Evolutionary conservation across 2,888 invertebrate species (phyloP), one percentile per base, ranked within the genome.

Genomic region (Erpobdella octoculata): DNA sequence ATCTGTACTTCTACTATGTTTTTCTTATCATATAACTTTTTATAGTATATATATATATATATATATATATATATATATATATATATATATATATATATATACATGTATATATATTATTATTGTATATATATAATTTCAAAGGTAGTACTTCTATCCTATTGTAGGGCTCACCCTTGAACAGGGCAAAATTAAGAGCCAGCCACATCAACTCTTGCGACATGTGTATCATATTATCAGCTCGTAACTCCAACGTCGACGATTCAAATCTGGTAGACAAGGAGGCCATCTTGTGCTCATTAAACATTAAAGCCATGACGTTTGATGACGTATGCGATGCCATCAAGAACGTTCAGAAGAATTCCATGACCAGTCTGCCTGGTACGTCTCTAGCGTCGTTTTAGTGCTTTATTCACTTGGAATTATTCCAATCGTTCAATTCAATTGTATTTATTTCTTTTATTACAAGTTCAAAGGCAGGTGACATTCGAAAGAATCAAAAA

Each of bases 181-280:
- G 98, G 83, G 97, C 98, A 81, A 97, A 98, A 87, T 87, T 99
- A 83, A 89, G 98, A 81, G 97, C 98, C 84, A 97, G 98, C 78
- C 98, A 98, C 86, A 96, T 99, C 78, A 98, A 99, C 86, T 88
- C 97, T 80, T 98, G 98, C 88, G 98, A 98, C 88, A 99, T 98
- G 97, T 98, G 98, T 88, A 97, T 97, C 85, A 97, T 99, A 84
- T 87, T 99, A 85, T 97, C 97, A 83, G 96, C 97, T 81, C 94
- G 75, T 21, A 76, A 76, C 70, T 48, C 71, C n/a, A 74, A 62
- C 46, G 58, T 73, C 8, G 98, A 99, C 86, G 98, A 99, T 87
- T 95, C 97, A 76, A 97, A 97, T 84, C 88, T 99, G 86, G 97
- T 97, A 79, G 98, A 99, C 87, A 99, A 99, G 87, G 98, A 98